A percentile compares a stretch with the other conserved stretches of the same genome.
These are phyloP conservation scores for Centropus bengalensis DNA, from an alignment of 2,113 vertebrate species.

Conservation along the genomic window DNA sequence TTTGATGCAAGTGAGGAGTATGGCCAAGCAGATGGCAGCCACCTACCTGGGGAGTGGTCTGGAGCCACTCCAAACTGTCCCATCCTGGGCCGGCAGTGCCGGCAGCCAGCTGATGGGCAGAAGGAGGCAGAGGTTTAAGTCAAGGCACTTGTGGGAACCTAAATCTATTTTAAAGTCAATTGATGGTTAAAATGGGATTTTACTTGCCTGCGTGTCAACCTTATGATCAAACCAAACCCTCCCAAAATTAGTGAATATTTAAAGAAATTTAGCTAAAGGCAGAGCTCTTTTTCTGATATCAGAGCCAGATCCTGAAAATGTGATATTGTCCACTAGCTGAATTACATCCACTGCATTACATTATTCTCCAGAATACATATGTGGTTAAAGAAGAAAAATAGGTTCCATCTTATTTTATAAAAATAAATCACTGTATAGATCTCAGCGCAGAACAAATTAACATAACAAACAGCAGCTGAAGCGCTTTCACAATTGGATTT, in stretches of 20 bases:
- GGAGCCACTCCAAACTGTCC: not conserved
- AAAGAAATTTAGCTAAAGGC: not conserved
- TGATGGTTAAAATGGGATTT: not conserved
- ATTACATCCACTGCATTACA: not conserved
- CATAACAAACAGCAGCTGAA: conserved; percentile 11
- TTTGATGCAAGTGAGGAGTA: not conserved
- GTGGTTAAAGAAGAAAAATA: not conserved
- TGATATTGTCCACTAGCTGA: not conserved
- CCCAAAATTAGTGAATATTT: not conserved
- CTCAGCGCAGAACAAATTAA: not conserved
- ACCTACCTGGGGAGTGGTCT: not conserved
- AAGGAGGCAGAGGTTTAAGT: not conserved
- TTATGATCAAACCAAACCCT: not conserved
- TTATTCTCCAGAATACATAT: not conserved
- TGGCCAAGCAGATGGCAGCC: not conserved
- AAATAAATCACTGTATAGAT: not conserved
- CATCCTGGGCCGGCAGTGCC: fast-evolving
- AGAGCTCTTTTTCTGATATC: not conserved
- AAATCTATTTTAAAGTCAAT: not conserved
- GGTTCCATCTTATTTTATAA: not conserved
- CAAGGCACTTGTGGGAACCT: not conserved
- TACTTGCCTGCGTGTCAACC: not conserved
- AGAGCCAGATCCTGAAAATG: not conserved
- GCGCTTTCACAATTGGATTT: not conserved
- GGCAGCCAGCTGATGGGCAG: not conserved